phyloP scores from a whole-genome alignment of 1,140 invertebrate species.

The Acyrthosiphon pisum region DNA sequence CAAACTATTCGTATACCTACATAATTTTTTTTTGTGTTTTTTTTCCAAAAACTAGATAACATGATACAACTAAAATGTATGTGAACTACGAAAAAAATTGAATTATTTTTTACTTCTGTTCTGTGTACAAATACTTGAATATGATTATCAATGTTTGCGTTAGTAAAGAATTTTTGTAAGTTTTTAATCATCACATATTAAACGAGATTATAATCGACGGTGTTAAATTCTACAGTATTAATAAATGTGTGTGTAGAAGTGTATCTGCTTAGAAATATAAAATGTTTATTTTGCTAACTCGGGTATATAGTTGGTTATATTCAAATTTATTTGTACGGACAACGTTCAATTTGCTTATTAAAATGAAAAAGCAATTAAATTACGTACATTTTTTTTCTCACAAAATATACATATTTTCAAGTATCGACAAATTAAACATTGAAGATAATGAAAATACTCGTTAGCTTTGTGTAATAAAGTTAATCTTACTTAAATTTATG shows the following conservation, averaged over 20 bases:
- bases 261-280: not conserved
- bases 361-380: not conserved
- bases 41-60: not conserved
- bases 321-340: not conserved
- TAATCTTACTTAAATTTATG: not conserved
- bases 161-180: not conserved
- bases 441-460: conserved; percentile 13
- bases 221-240: too few species aligned
- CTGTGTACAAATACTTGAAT: not conserved
- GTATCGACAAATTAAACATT: not conserved
- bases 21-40: too few species aligned
- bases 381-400: not conserved
- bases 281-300: not conserved
- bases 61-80: not conserved
- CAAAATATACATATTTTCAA: not conserved
- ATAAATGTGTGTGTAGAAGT: not conserved
- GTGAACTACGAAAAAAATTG: not conserved
- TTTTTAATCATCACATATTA: too few species aligned
- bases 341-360: not conserved
- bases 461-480: not conserved
- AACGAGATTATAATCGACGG: too few species aligned
- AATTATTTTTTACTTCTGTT: too few species aligned
- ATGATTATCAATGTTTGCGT: not conserved
- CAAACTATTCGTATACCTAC: too few species aligned
- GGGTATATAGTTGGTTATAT: not conserved